phyloP scores from a whole-genome alignment of 2,888 invertebrate species.

The Chrysolina oricalcia region DNA sequence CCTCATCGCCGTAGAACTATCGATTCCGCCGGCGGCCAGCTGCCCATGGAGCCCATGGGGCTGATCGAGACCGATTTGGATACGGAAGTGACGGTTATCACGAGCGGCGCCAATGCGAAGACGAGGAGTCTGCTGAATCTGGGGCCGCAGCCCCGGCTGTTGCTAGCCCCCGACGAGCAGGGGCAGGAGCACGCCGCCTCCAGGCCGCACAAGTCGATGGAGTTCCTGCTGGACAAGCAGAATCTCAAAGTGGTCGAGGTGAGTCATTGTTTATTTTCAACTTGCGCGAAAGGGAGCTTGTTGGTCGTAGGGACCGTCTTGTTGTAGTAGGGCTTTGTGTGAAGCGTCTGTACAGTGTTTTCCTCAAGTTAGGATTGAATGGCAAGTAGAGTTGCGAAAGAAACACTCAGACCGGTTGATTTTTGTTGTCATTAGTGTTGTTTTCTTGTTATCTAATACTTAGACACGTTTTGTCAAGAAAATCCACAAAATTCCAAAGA shows the following conservation, averaged over 20 bases:
- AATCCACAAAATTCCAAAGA: too few relatives aligned
- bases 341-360: neutral
- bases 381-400: too few relatives aligned
- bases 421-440: too few relatives aligned
- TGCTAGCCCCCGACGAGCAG: constrained; percentile 73
- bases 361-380: too few relatives aligned
- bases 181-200: constrained; percentile 44
- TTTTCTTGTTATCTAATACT: too few relatives aligned
- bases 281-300: neutral
- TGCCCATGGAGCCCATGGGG: constrained; percentile 71
- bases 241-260: constrained; percentile 82
- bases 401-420: too few relatives aligned
- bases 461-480: too few relatives aligned
- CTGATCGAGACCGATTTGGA: constrained; percentile 94
- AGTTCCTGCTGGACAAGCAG: constrained; percentile 94
- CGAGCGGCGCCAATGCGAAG: constrained; percentile 71
- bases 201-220: constrained; percentile 92
- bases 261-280: constrained; percentile 29
- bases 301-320: neutral
- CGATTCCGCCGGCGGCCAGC: constrained; percentile 67
- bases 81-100: constrained; percentile 79
- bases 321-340: neutral
- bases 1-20: constrained; percentile 67
- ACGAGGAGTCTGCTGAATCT: constrained; percentile 81
- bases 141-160: constrained; percentile 72